Conservation (phyloP, 2,888 invertebrate genomes). For the Abrostola tripartita region DNA sequence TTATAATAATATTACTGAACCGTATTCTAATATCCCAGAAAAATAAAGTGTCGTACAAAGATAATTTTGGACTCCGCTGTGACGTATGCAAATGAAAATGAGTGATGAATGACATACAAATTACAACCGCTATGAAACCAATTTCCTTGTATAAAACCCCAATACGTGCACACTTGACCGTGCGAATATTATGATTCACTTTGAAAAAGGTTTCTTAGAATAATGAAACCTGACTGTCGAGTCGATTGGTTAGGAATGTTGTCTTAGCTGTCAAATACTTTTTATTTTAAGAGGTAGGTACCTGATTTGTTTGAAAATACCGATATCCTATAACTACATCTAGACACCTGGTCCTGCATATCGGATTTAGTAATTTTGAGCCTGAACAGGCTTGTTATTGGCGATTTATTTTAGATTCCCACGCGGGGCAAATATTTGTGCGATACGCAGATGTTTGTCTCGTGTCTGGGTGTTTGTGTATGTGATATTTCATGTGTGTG, state of each 20-base stretch:
- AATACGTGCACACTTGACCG: conserved; percentile 61
- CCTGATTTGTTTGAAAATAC: not conserved
- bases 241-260: not conserved
- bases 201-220: conserved; percentile 68
- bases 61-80: not conserved
- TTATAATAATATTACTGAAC: too few relatives aligned
- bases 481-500: too few relatives aligned
- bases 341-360: too few relatives aligned
- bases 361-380: too few relatives aligned
- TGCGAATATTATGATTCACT: conserved; percentile 76
- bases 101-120: conserved; percentile 53
- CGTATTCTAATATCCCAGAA: too few relatives aligned
- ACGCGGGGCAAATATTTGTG: too few relatives aligned
- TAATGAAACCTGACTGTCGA: conserved; percentile 22
- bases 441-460: too few relatives aligned
- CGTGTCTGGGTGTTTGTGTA: too few relatives aligned
- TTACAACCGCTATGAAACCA: conserved; percentile 55
- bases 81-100: conserved; percentile 49
- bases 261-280: conserved; percentile 7
- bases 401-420: too few relatives aligned
- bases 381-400: too few relatives aligned
- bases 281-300: not conserved
- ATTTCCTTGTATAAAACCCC: conserved; percentile 69
- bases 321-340: too few relatives aligned
- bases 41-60: too few relatives aligned